phyloP scores from a whole-genome alignment of 2,888 invertebrate genomes.

The Lymantria monacha region DNA sequence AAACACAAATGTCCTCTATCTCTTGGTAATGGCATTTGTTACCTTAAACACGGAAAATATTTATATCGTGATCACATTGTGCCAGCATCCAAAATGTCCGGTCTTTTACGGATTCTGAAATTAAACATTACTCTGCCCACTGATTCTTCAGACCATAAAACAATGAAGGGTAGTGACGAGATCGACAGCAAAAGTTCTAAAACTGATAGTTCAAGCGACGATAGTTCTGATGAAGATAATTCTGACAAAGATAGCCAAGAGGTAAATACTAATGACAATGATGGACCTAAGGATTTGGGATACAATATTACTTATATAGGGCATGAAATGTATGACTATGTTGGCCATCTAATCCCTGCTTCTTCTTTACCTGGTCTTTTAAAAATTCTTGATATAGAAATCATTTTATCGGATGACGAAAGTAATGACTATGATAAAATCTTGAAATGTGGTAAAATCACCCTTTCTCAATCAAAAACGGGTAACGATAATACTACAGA shows the following conservation, averaged over 20 bases:
- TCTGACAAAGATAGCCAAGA: not conserved
- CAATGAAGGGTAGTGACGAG: not conserved
- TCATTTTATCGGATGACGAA: not conserved
- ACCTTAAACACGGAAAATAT: not conserved
- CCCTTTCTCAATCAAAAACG: too few species aligned
- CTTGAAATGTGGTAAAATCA: too few species aligned
- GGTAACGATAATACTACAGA: not conserved
- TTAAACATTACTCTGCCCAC: not conserved
- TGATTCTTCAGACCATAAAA: not conserved
- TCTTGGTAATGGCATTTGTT: not conserved
- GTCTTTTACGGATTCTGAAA: not conserved
- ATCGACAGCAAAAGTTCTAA: not conserved
- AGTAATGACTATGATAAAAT: not conserved
- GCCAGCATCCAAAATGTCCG: conserved; percentile 1
- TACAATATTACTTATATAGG: conserved; percentile 1
- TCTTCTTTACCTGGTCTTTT: conserved; percentile 4
- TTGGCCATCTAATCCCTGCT: conserved; percentile 2
- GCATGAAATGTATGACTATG: conserved; percentile 3
- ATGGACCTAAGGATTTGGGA: conserved; percentile 3
- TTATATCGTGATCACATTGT: not conserved
- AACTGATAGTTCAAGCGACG: not conserved
- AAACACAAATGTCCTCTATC: not conserved
- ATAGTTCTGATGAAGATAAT: not conserved
- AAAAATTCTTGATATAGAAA: conserved; percentile 1
- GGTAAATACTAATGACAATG: not conserved